A percentile compares a stretch with the other conserved stretches of the same genome.
Evolutionary conservation across 2,888 invertebrate genomes (phyloP).

Genomic region (Tanypteryx hageni): DNA sequence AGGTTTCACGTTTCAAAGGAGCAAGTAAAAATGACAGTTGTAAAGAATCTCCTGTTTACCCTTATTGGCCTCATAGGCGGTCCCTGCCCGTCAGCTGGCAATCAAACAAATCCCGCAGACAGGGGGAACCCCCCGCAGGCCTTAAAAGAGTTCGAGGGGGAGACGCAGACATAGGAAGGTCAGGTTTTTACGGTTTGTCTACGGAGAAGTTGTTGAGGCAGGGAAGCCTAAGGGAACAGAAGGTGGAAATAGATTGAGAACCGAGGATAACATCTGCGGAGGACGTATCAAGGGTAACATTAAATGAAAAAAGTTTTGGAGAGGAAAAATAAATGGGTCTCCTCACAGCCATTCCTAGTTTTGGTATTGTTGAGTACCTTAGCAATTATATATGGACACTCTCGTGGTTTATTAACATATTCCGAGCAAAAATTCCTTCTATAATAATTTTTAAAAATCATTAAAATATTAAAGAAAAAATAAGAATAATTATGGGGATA

Average conservation of each 20-base stretch:
- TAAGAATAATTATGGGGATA: too few species aligned
- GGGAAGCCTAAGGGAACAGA: not conserved
- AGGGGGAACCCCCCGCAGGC: not conserved
- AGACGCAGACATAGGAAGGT: not conserved
- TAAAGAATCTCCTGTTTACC: constrained; percentile 27
- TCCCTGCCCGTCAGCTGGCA: constrained; percentile 50
- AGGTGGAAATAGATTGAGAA: constrained; percentile 40
- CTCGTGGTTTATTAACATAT: too few species aligned
- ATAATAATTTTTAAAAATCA: too few species aligned
- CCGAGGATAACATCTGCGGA: constrained; percentile 17
- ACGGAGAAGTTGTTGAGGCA: constrained; percentile 29
- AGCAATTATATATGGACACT: too few species aligned
- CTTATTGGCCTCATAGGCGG: constrained; percentile 46
- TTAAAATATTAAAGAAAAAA: too few species aligned
- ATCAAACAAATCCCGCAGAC: constrained; percentile 30
- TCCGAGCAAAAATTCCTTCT: too few species aligned
- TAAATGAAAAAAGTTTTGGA: constrained; percentile 8
- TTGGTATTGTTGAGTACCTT: not conserved
- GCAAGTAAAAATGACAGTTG: constrained; percentile 16
- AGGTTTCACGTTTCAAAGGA: not conserved
- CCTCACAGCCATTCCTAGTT: not conserved
- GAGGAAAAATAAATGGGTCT: not conserved
- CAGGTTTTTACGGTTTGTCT: constrained; percentile 2
- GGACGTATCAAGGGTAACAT: constrained; percentile 18
- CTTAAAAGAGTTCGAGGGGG: not conserved